Percentiles rank a stretch among this genome's conserved stretches.
phyloP scores from a whole-genome alignment of 2,797 vertebrate species.

The Eulemur albifrons region DNA sequence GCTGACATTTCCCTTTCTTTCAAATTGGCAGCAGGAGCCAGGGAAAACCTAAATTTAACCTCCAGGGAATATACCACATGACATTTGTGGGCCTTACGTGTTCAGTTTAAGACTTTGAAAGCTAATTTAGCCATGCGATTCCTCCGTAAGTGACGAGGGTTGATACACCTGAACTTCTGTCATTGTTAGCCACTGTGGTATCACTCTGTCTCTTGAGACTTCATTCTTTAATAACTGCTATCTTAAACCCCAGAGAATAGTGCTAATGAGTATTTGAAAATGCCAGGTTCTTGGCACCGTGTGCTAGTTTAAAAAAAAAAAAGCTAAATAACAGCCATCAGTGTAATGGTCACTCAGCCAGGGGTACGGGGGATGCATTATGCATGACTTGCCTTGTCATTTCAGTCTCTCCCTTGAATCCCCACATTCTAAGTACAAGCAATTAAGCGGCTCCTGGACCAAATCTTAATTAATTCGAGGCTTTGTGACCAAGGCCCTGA shows the following conservation, averaged over 20 bases:
- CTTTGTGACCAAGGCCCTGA: constrained; percentile 23
- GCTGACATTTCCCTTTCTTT: constrained; percentile 85
- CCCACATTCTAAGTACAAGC: constrained; percentile 59
- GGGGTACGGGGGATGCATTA: constrained; percentile 57
- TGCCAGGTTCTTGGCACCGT: constrained; percentile 75
- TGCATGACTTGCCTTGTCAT: constrained; percentile 35
- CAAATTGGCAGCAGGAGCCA: constrained; percentile 83
- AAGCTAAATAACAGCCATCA: constrained; percentile 67
- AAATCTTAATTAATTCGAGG: constrained; percentile 75
- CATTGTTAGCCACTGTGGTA: constrained; percentile 80
- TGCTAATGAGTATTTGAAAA: constrained; percentile 87
- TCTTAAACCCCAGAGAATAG: constrained; percentile 79
- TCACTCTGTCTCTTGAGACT: constrained; percentile 75
- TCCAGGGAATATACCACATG: constrained; percentile 84
- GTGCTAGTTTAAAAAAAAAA: constrained; percentile 58
- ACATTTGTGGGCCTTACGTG: constrained; percentile 83
- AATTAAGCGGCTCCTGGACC: constrained; percentile 66
- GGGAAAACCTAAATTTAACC: constrained; percentile 86
- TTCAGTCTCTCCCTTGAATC: constrained; percentile 40
- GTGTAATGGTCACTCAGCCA: constrained; percentile 58
- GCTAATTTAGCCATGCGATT: constrained; percentile 85
- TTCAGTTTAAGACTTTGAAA: constrained; percentile 85
- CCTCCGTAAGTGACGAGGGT: constrained; percentile 78
- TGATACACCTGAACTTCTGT: constrained; percentile 83
- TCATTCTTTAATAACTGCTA: constrained; percentile 82